A percentile compares a stretch with the other conserved stretches of the same genome.
Evolutionary conservation across 2,888 invertebrate species (phyloP).

Genomic region (Deilephila porcellus): DNA sequence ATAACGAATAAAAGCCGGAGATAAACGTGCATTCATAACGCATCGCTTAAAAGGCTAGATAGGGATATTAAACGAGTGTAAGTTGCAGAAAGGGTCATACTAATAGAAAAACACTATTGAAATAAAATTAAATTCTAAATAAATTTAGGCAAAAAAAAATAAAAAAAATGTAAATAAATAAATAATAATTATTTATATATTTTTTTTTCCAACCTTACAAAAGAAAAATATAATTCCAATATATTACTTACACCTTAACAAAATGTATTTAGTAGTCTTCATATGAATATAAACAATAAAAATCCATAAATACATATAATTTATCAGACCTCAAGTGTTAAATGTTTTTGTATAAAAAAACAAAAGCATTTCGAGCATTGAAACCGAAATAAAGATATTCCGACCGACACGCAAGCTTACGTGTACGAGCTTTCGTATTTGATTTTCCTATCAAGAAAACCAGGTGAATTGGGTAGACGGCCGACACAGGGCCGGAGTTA

Average conservation of each 20-base stretch:
- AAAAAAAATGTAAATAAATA: too few relatives aligned
- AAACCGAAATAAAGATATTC: slow-evolving; percentile 28
- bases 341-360: neutral
- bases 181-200: too few relatives aligned
- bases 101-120: neutral
- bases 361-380: neutral
- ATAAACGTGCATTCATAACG: slow-evolving; percentile 23
- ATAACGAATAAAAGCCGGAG: slow-evolving; percentile 11
- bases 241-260: too few relatives aligned
- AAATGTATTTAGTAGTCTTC: too few relatives aligned
- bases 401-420: slow-evolving; percentile 28
- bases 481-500: neutral
- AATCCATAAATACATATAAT: too few relatives aligned
- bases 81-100: neutral
- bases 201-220: neutral
- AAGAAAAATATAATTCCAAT: neutral
- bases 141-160: too few relatives aligned
- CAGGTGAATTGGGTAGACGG: slow-evolving; percentile 16
- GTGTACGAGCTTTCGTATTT: slow-evolving; percentile 25
- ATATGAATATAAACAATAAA: too few relatives aligned
- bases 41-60: slow-evolving; percentile 20
- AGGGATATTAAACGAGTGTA: slow-evolving; percentile 9
- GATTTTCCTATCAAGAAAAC: slow-evolving; percentile 28
- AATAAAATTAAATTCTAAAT: neutral
- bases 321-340: neutral